These are phyloP conservation scores for Bubo blakistoni DNA, from an alignment of 2,113 vertebrate species.

Conservation along the genomic window DNA sequence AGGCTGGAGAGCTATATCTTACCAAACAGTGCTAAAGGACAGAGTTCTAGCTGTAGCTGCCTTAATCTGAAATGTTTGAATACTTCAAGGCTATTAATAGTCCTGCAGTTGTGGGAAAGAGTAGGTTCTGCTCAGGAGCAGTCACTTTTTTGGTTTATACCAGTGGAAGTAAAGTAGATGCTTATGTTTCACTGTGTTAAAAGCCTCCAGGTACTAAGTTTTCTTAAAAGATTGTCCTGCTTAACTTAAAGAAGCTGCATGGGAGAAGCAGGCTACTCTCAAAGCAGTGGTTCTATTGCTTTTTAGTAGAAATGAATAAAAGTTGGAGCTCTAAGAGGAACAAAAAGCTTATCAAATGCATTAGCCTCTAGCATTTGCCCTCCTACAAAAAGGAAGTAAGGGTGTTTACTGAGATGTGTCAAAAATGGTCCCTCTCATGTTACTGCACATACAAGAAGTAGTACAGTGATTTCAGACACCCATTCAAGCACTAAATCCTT, in stretches of 20 bases:
- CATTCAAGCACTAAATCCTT: neutral
- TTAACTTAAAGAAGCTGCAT: neutral
- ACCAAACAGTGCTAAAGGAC: neutral
- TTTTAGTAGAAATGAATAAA: neutral
- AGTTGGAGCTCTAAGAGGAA: neutral
- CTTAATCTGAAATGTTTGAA: neutral
- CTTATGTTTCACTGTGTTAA: neutral
- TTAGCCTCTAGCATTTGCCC: neutral
- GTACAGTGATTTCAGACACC: neutral
- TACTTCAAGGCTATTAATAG: neutral
- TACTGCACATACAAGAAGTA: neutral
- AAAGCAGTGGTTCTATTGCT: neutral
- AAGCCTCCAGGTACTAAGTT: neutral
- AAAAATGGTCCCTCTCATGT: rapidly evolving
- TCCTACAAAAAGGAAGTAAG: neutral
- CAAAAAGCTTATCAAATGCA: neutral
- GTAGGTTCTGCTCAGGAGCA: neutral
- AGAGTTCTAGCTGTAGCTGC: neutral
- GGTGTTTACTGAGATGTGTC: neutral
- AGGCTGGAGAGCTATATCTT: neutral
- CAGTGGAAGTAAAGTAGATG: neutral
- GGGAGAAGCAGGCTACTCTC: neutral
- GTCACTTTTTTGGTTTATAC: neutral
- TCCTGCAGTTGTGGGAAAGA: neutral
- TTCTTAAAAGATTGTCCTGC: neutral